Conservation (phyloP, 1,140 invertebrate species). For the Temnothorax nylanderi region DNA sequence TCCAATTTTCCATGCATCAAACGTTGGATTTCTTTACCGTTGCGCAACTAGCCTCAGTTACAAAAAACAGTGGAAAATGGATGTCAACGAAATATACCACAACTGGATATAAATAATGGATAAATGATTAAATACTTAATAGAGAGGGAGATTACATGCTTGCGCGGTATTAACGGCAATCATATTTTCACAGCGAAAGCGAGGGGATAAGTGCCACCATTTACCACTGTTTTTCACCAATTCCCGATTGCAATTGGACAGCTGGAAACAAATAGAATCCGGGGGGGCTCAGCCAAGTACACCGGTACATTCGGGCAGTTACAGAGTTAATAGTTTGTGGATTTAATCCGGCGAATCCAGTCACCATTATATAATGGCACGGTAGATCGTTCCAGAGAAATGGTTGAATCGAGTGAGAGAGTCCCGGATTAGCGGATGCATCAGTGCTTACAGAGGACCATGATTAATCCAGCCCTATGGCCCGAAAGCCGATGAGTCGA, state of each 20-base stretch:
- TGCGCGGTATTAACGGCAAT: background rate
- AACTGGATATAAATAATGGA: background rate
- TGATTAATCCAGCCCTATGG: constrained; percentile 69
- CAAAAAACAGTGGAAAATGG: background rate
- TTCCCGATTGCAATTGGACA: constrained; percentile 33
- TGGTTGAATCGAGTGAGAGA: constrained; percentile 64
- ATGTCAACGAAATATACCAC: background rate
- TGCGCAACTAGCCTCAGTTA: background rate
- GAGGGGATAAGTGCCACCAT: background rate
- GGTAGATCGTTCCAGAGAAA: constrained; percentile 62
- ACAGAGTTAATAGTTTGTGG: constrained; percentile 64
- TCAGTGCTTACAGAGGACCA: constrained; percentile 67
- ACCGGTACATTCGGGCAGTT: constrained; percentile 54
- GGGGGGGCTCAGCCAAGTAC: constrained; percentile 21
- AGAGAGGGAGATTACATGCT: background rate
- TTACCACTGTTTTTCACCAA: constrained; percentile 21
- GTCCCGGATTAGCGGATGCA: constrained; percentile 68
- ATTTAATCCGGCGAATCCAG: constrained; percentile 53
- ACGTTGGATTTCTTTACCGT: background rate
- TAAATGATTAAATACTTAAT: background rate
- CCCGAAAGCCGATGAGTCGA: constrained; percentile 69
- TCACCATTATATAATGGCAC: constrained; percentile 66
- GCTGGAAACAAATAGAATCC: constrained; percentile 49
- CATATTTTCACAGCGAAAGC: constrained; percentile 10
- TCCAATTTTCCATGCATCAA: constrained; percentile 10